Evolutionary conservation across 2,113 vertebrate species (phyloP).

Genomic region (Mobula birostris): DNA sequence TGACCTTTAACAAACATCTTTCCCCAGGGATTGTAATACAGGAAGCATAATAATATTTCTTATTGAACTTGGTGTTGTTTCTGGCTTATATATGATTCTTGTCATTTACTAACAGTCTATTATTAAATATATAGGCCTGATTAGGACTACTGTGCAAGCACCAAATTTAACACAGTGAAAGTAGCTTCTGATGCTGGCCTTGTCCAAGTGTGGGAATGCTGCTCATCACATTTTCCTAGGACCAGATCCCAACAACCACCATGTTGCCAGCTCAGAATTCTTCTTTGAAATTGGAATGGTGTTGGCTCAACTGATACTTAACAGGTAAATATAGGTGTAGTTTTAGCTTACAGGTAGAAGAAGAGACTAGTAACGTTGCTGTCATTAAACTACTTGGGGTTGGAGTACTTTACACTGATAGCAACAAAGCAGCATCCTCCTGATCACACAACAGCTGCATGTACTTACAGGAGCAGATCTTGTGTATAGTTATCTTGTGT

Average conservation of each 20-base stretch:
- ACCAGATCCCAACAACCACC: background rate
- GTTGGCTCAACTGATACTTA: background rate
- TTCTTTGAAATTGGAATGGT: background rate
- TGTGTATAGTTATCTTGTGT: background rate
- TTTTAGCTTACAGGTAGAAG: background rate
- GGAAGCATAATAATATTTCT: background rate
- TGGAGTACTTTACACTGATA: background rate
- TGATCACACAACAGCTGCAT: background rate
- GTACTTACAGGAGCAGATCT: background rate
- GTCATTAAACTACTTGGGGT: background rate
- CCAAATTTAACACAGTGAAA: background rate
- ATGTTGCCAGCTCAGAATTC: background rate
- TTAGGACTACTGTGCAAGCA: background rate
- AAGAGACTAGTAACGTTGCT: background rate
- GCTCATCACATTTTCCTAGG: background rate
- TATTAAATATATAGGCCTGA: background rate
- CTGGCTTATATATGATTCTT: background rate
- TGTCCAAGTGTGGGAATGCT: background rate
- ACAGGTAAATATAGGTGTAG: background rate
- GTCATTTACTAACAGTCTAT: background rate
- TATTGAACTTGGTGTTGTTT: background rate
- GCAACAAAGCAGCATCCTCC: slow-evolving; percentile 1
- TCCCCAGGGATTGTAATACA: background rate
- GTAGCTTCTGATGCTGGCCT: background rate
- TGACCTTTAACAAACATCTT: background rate